Percentiles rank a stretch among this genome's conserved stretches.
These are phyloP conservation scores for Melanchra persicariae DNA, from an alignment of 2,888 invertebrate genomes.

Conservation along the genomic window DNA sequence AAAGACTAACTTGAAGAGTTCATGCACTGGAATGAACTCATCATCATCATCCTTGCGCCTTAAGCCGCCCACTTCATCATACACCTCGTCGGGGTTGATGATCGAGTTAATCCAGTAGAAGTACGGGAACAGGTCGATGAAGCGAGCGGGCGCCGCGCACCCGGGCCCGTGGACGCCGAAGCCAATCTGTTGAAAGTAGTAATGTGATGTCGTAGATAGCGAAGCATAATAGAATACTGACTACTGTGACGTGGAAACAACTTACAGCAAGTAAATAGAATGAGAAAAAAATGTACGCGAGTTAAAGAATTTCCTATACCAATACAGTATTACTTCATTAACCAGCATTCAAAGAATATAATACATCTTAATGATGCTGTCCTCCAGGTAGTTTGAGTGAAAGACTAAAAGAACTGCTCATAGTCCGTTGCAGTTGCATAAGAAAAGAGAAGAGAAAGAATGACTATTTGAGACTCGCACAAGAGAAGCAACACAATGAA, in stretches of 20 bases:
- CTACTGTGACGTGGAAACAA: neutral
- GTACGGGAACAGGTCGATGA: conserved; percentile 73
- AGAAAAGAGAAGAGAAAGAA: no score
- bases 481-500: no score
- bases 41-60: conserved; percentile 18
- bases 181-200: conserved; percentile 72
- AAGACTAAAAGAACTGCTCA: no score
- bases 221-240: neutral
- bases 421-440: no score
- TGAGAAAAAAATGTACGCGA: no score
- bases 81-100: conserved; percentile 51
- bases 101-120: conserved; percentile 73
- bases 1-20: conserved; percentile 25
- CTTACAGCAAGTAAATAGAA: no score
- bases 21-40: conserved; percentile 13
- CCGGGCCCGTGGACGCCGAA: conserved; percentile 79
- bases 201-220: neutral
- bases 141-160: conserved; percentile 77
- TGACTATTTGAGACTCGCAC: no score
- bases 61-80: conserved; percentile 31
- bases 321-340: no score
- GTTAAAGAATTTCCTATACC: no score
- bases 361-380: no score
- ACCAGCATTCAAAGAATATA: no score
- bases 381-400: no score